Evolutionary conservation across 2,113 vertebrate genomes (phyloP).

Genomic region (Xyliphius kryptos): DNA sequence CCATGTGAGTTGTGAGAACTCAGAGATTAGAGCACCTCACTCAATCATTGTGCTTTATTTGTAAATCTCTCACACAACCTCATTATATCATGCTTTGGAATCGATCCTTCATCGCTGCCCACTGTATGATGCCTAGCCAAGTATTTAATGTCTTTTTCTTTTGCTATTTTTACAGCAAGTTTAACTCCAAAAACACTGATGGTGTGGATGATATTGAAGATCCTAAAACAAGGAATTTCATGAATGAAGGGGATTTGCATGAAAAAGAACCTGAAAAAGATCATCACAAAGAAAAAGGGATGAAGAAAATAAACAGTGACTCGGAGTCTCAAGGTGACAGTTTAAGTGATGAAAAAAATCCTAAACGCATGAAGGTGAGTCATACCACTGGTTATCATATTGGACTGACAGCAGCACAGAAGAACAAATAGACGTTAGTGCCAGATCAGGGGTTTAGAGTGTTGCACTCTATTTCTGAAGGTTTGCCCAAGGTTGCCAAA

Average conservation of each 20-base stretch:
- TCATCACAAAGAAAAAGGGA: background rate
- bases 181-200: conserved; percentile 4
- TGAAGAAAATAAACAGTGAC: background rate
- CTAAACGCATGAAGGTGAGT: conserved; percentile 24
- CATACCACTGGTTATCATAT: background rate
- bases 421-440: background rate
- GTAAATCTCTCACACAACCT: conserved; percentile 16
- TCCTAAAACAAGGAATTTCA: conserved; percentile 10
- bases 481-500: no score
- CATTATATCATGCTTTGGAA: conserved; percentile 2
- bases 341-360: background rate
- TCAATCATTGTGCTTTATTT: conserved; percentile 27
- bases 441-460: background rate
- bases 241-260: conserved; percentile 16
- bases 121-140: background rate
- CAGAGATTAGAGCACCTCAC: conserved; percentile 19
- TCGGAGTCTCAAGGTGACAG: conserved; percentile 11
- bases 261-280: background rate
- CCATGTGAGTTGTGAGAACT: conserved; percentile 19
- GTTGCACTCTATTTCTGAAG: no score
- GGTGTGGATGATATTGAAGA: conserved; percentile 5
- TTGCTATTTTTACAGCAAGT: conserved; percentile 23
- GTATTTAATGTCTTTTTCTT: conserved; percentile 8
- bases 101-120: conserved; percentile 8
- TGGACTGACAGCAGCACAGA: background rate